Conservation (phyloP, 2,888 invertebrate species). For the Sminthurinus aureus region DNA sequence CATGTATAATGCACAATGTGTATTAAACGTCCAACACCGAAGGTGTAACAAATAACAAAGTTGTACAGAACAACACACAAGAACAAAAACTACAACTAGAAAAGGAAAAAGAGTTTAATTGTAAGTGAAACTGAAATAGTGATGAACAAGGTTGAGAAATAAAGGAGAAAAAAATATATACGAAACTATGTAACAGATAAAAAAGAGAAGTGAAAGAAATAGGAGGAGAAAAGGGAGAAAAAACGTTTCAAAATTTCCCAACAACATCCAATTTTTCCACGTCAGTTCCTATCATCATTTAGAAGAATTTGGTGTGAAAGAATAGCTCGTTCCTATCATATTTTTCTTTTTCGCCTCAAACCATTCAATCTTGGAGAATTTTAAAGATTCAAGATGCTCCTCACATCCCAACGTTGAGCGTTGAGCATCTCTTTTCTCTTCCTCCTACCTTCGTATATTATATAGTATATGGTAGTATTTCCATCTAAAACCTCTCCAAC, state of each 20-base stretch:
- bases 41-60: too few species aligned
- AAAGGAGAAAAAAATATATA: not conserved
- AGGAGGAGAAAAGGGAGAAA: slow-evolving; percentile 8
- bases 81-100: too few species aligned
- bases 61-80: too few species aligned
- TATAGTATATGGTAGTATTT: too few species aligned
- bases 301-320: slow-evolving; percentile 29
- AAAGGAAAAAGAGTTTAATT: too few species aligned
- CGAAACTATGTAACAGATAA: not conserved
- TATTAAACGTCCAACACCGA: too few species aligned
- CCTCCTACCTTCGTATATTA: not conserved
- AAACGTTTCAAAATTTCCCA: slow-evolving; percentile 20
- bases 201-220: not conserved
- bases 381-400: slow-evolving; percentile 16
- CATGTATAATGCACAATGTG: too few species aligned
- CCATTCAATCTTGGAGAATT: slow-evolving; percentile 22
- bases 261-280: slow-evolving; percentile 33
- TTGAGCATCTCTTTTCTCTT: not conserved
- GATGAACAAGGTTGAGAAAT: not conserved
- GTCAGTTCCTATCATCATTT: slow-evolving; percentile 37
- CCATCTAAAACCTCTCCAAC: too few species aligned
- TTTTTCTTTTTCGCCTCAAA: slow-evolving; percentile 17
- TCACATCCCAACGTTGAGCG: not conserved
- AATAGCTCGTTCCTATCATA: slow-evolving; percentile 30
- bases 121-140: not conserved